A percentile compares a stretch with the other conserved stretches of the same genome.
Conservation (phyloP, 2,113 vertebrate species). For the Odontophorus gujanensis region DNA sequence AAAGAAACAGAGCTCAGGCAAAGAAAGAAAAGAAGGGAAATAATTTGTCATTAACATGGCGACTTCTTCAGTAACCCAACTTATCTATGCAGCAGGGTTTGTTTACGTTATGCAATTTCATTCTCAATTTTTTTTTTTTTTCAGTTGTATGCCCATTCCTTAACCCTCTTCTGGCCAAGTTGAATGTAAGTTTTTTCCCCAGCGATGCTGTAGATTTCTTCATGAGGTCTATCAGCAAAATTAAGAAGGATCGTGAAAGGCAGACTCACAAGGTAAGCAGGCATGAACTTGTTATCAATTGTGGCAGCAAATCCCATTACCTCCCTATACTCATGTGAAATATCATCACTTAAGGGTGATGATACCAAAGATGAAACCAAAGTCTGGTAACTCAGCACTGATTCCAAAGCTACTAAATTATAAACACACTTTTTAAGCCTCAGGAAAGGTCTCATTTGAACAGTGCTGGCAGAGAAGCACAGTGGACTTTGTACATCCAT, state of each 20-base stretch:
- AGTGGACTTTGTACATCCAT: background rate
- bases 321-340: background rate
- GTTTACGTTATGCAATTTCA: background rate
- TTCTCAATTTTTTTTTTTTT: background rate
- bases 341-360: background rate
- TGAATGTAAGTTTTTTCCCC: background rate
- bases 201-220: conserved; percentile 29
- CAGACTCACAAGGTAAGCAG: background rate
- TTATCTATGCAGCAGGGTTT: background rate
- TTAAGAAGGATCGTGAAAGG: conserved; percentile 65
- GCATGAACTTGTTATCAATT: background rate
- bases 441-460: background rate
- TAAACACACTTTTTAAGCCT: background rate
- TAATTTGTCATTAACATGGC: background rate
- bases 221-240: conserved; percentile 1
- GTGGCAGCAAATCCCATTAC: background rate
- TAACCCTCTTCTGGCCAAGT: conserved; percentile 28
- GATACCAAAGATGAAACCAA: background rate
- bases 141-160: conserved; percentile 54
- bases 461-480: background rate
- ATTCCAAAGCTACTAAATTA: background rate
- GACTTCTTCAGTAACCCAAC: background rate
- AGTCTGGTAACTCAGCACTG: background rate
- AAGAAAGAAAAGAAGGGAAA: background rate
- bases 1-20: background rate